Conservation (phyloP, 1,140 invertebrate species). For the Diabrotica virgifera region DNA sequence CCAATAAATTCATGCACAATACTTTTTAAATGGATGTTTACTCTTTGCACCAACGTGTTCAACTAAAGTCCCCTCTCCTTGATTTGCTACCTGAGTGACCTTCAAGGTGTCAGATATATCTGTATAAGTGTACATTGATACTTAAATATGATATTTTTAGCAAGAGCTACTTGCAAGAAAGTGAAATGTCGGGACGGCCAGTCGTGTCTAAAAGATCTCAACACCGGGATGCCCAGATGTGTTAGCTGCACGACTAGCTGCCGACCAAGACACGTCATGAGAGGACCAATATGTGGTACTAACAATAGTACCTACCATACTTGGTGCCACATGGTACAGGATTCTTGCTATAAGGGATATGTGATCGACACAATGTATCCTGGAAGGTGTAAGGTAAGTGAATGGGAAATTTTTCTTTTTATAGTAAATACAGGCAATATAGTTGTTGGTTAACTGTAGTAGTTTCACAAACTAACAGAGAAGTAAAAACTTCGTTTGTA, state of each 20-base stretch:
- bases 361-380: constrained; percentile 73
- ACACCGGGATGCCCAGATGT: constrained; percentile 70
- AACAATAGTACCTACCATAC: constrained; percentile 82
- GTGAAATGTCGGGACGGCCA: constrained; percentile 72
- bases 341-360: constrained; percentile 76
- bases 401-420: not conserved
- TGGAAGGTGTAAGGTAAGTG: constrained; percentile 57
- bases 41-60: too few relatives aligned
- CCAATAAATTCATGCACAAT: too few relatives aligned
- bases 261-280: constrained; percentile 50
- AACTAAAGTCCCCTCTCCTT: too few relatives aligned
- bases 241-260: constrained; percentile 67
- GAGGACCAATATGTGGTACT: constrained; percentile 68
- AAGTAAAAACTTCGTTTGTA: too few relatives aligned
- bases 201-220: constrained; percentile 71
- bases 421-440: too few relatives aligned
- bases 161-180: constrained; percentile 68
- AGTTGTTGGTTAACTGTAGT: too few relatives aligned
- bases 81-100: too few relatives aligned
- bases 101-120: too few relatives aligned
- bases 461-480: too few relatives aligned
- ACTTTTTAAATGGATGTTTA: too few relatives aligned
- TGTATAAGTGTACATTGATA: too few relatives aligned
- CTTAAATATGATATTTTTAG: constrained; percentile 51
- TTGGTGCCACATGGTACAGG: constrained; percentile 84